Conservation (phyloP, 2,888 invertebrate genomes). For the Cosmia trapezina region DNA sequence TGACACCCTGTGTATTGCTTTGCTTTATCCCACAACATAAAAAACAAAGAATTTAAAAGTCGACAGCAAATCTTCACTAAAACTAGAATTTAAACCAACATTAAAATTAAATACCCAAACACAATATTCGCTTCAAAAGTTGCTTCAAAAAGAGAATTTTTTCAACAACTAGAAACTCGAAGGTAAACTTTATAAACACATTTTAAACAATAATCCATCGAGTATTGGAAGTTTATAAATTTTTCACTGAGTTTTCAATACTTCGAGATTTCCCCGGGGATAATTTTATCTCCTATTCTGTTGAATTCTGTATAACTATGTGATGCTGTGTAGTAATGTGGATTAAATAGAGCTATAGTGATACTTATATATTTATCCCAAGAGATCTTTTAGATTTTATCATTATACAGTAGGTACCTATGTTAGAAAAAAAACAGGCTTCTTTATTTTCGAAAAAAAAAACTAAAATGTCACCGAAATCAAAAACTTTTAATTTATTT, state of each 20-base stretch:
- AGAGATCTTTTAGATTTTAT: background rate
- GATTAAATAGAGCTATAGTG: background rate
- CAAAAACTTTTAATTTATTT: background rate
- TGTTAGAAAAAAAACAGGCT: no score
- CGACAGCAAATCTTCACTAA: slow-evolving; percentile 1
- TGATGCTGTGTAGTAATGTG: slow-evolving; percentile 8
- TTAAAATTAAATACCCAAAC: slow-evolving; percentile 19
- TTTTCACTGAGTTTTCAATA: slow-evolving; percentile 33
- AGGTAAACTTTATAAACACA: slow-evolving; percentile 26
- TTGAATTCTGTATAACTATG: slow-evolving; percentile 10
- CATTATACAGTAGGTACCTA: no score
- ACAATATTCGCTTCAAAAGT: slow-evolving; percentile 14
- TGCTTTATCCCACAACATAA: background rate
- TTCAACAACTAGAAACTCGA: slow-evolving; percentile 2
- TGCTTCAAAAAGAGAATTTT: slow-evolving; percentile 1
- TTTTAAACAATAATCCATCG: slow-evolving; percentile 51
- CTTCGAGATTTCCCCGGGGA: slow-evolving; percentile 41
- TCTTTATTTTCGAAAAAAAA: no score
- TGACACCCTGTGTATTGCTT: no score
- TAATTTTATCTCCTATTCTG: slow-evolving; percentile 28
- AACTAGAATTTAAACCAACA: slow-evolving; percentile 10
- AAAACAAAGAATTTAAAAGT: background rate
- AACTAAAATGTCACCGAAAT: no score
- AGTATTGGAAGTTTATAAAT: slow-evolving; percentile 37
- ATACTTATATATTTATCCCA: background rate